These are phyloP conservation scores for Squalus acanthias DNA, from an alignment of 2,797 vertebrate genomes.

Conservation along the genomic window DNA sequence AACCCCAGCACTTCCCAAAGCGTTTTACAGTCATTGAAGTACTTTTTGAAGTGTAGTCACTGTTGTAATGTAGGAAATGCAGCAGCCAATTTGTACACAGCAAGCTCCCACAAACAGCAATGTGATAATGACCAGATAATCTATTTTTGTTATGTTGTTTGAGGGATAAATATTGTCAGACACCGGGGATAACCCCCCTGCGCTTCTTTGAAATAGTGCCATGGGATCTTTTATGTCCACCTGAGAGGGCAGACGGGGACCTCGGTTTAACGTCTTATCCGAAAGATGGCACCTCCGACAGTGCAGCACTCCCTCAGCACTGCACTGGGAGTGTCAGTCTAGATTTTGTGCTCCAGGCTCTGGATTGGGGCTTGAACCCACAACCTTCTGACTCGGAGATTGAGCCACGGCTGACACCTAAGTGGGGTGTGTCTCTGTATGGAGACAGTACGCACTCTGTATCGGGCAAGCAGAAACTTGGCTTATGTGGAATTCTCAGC, in stretches of 20 bases:
- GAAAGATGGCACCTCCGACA: not conserved
- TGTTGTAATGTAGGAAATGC: not conserved
- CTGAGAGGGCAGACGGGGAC: not conserved
- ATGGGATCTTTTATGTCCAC: not conserved
- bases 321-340: too few species aligned
- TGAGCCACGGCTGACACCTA: too few species aligned
- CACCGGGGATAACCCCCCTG: not conserved
- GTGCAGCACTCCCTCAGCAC: not conserved
- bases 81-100: not conserved
- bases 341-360: too few species aligned
- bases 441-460: too few species aligned
- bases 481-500: too few species aligned
- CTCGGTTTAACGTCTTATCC: not conserved
- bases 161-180: not conserved
- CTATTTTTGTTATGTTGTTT: too few species aligned
- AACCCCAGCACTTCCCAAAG: not conserved
- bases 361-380: too few species aligned
- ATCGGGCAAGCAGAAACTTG: too few species aligned
- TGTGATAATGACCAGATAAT: not conserved
- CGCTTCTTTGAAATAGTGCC: not conserved
- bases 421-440: too few species aligned
- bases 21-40: not conserved
- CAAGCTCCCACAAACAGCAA: not conserved
- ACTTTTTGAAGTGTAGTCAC: not conserved
- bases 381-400: too few species aligned